Evolutionary conservation across 2,888 invertebrate genomes (phyloP).

Genomic region (Ceraclea dissimilis): DNA sequence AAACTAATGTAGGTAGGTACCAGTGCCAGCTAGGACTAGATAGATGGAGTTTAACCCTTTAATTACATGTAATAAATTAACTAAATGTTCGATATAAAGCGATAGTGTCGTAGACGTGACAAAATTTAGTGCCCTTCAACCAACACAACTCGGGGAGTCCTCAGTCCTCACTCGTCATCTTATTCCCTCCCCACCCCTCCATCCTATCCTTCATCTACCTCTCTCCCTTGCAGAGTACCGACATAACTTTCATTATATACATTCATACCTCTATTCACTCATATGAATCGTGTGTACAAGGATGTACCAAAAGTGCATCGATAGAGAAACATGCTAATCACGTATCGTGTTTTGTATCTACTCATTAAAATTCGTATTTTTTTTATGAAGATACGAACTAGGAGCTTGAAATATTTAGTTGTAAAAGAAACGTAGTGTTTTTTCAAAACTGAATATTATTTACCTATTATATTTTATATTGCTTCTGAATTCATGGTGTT

Average conservation of each 20-base stretch:
- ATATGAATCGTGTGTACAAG: neutral
- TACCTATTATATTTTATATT: too few relatives aligned
- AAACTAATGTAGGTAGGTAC: too few relatives aligned
- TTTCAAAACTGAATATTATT: too few relatives aligned
- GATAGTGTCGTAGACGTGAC: conserved; percentile 28
- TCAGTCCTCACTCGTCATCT: conserved; percentile 12
- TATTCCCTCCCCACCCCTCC: conserved; percentile 1
- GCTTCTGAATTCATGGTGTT: neutral
- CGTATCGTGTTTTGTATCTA: too few relatives aligned
- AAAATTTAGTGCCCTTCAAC: conserved; percentile 27
- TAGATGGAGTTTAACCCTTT: conserved; percentile 19
- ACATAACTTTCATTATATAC: neutral
- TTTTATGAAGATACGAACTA: too few relatives aligned
- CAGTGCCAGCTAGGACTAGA: too few relatives aligned
- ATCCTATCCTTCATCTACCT: neutral
- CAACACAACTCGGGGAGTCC: conserved; percentile 12
- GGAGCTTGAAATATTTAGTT: neutral
- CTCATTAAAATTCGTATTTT: too few relatives aligned
- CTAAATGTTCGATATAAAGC: conserved; percentile 27
- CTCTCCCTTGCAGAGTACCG: neutral
- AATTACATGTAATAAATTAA: conserved; percentile 27
- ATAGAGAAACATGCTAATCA: too few relatives aligned
- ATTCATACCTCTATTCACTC: neutral
- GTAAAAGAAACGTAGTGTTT: neutral
- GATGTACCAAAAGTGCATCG: too few relatives aligned